Evolutionary conservation across 1,140 invertebrate species (phyloP).

Genomic region (Lepidurus arcticus): DNA sequence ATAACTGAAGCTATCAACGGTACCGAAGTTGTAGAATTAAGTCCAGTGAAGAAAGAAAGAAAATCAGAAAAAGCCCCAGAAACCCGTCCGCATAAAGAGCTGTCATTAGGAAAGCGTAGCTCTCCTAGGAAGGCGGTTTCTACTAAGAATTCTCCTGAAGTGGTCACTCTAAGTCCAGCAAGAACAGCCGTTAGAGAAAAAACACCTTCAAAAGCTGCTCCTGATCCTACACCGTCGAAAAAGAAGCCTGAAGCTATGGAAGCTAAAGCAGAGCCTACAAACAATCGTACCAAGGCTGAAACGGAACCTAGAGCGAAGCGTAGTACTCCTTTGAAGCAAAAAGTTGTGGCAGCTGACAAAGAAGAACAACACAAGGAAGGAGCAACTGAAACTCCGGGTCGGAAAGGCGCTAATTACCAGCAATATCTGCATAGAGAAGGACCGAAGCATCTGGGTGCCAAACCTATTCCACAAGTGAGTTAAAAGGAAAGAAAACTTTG

Average conservation of each 20-base stretch:
- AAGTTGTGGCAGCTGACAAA: not conserved
- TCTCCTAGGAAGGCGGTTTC: not conserved
- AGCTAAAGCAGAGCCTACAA: not conserved
- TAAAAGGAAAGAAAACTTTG: slow-evolving; percentile 8
- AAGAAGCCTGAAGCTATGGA: not conserved
- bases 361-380: not conserved
- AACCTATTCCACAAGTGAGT: slow-evolving; percentile 69
- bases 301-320: not conserved
- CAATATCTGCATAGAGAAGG: slow-evolving; percentile 66
- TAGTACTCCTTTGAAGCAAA: not conserved
- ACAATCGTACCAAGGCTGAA: not conserved
- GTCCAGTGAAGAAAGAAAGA: not conserved
- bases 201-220: not conserved
- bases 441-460: slow-evolving; percentile 69
- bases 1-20: not conserved
- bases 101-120: not conserved
- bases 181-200: not conserved
- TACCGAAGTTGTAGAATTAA: not conserved
- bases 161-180: not conserved
- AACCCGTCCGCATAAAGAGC: not conserved
- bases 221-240: not conserved
- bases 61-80: not conserved
- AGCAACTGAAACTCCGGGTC: not conserved
- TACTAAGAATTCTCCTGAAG: not conserved
- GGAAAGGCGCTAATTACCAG: slow-evolving; percentile 51